Conservation (phyloP, 2,888 invertebrate genomes). For the Latrodectus elegans region DNA sequence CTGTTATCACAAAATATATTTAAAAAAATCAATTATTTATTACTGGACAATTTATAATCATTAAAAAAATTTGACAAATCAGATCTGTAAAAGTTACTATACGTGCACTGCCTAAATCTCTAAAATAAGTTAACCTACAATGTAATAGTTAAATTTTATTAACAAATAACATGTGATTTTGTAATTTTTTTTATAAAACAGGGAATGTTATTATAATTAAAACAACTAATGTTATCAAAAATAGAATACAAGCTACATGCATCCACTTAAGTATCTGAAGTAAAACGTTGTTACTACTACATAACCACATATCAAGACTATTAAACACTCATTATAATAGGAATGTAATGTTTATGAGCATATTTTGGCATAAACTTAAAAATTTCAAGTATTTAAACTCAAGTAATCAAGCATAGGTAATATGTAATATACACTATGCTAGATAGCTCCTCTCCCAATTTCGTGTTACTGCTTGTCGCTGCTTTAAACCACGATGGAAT, state of each 20-base stretch:
- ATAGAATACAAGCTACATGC: conserved; percentile 24
- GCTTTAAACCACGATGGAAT: conserved; percentile 45
- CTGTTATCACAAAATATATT: not conserved
- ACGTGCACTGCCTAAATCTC: conserved; percentile 1
- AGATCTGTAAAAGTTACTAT: conserved; percentile 40
- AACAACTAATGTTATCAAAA: conserved; percentile 43
- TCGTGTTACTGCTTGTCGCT: conserved; percentile 37
- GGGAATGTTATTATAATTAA: conserved; percentile 50
- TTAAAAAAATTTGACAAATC: conserved; percentile 39
- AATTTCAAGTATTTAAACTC: not conserved
- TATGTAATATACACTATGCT: not conserved
- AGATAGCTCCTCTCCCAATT: conserved; percentile 45
- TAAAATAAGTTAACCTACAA: too few relatives aligned
- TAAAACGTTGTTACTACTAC: conserved; percentile 32
- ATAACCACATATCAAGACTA: conserved; percentile 31
- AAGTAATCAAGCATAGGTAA: not conserved
- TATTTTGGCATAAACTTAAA: conserved; percentile 63
- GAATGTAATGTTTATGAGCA: conserved; percentile 68
- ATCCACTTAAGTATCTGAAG: conserved; percentile 60
- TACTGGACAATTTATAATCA: not conserved
- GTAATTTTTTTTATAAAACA: not conserved
- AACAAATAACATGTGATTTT: not conserved
- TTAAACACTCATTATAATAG: conserved; percentile 46
- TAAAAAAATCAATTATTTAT: not conserved
- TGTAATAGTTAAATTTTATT: not conserved